Base-by-base conservation (phyloP, 2,797 vertebrate genomes). In the Numenius phaeopus region DNA sequence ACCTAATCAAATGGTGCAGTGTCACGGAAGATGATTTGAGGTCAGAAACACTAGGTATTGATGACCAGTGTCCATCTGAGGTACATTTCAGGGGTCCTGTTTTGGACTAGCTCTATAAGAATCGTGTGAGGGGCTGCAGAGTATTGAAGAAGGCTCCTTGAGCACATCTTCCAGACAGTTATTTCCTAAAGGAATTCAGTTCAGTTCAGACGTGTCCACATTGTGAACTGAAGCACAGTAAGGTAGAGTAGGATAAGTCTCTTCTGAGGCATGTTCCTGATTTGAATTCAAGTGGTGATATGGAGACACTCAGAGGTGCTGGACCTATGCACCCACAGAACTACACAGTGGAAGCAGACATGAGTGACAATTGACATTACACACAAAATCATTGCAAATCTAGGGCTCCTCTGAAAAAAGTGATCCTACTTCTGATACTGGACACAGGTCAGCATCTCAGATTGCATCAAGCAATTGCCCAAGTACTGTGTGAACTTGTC, bases 251-350 rank as follows among this genome's bases (percentile, higher is more conserved):
- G 21, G 13, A 29, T 23, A 59, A 87, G 21, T 27, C 2, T 80
- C 10, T 67, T 78, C 13, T 0, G 0, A 75, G 37, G 8, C 7
- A 23, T 9, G 14, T 26, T 85, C 19, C 24, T 82, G 14, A 20
- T 79, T 39, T 78, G 30, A 40, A 78, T 10, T 59, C 17, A 52
- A n/a, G 59, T 17, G 7, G 14, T 14, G 8, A 14, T 47, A 52
- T 6, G 23, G n/a, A 50, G 23, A 39, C 20, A 10, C 8, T 61
- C 42, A 52, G 30, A 61, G 7, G 5, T 49, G 19, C 26, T 21
- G 17, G 27, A n/a, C 61, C 58, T 80, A 13, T 11, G 17, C 8
- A 39, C 17, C 18, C 34, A 46, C 19, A 47, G 52, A 90, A 70
- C 52, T 39, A 46, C 17, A 27, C 29, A 62, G n/a, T 1, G 8